Evolutionary conservation across 2,888 invertebrate genomes (phyloP).

Genomic region (Pristionchus entomophagus): DNA sequence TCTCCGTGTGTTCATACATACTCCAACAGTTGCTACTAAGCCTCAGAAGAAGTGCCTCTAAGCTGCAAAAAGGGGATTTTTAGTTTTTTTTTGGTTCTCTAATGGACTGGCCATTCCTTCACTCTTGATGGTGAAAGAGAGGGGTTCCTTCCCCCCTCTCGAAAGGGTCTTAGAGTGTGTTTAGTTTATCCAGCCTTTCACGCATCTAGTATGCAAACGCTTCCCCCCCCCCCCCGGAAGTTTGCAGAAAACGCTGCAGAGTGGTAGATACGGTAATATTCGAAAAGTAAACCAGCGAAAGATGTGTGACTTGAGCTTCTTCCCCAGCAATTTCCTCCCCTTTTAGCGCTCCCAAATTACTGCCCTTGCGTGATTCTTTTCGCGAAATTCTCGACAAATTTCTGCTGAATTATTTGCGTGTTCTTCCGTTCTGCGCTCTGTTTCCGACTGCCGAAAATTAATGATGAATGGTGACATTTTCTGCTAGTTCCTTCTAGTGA

Average conservation of each 20-base stretch:
- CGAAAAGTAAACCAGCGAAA: no score
- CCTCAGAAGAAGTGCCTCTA: not conserved
- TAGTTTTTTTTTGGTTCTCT: slow-evolving; percentile 8
- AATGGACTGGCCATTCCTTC: slow-evolving; percentile 5
- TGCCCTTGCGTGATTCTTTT: no score
- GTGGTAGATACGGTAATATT: no score
- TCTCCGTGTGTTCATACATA: not conserved
- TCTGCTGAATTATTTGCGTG: no score
- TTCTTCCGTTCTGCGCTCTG: not conserved
- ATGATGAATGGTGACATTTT: no score
- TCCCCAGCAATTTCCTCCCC: no score
- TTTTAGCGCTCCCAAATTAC: no score
- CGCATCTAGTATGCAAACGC: not conserved
- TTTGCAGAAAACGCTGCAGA: not conserved
- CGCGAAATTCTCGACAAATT: no score
- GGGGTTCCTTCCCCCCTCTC: not conserved
- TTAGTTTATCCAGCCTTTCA: not conserved
- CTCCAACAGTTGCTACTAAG: slow-evolving; percentile 13
- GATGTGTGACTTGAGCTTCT: no score
- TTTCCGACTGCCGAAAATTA: not conserved
- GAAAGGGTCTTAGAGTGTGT: not conserved
- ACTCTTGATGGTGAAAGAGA: not conserved
- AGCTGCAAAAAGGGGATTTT: not conserved
- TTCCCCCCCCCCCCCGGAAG: not conserved
- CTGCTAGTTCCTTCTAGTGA: no score